phyloP scores from a whole-genome alignment of 2,888 invertebrate species.

The Drosophila tripunctata region DNA sequence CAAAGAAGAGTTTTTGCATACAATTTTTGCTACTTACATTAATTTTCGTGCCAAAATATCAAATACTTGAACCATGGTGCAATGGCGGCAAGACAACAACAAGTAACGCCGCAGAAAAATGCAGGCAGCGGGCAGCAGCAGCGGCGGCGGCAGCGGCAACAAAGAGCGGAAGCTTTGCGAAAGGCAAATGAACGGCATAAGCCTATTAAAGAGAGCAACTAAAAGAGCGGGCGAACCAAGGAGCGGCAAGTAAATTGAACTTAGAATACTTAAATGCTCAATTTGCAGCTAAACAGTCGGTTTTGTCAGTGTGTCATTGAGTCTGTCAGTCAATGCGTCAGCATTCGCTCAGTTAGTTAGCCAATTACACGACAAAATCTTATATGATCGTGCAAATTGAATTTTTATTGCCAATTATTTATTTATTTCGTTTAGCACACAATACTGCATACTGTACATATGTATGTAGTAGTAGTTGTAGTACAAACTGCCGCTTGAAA shows the following conservation, averaged over 20 bases:
- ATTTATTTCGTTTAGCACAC: constrained; percentile 71
- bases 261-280: constrained; percentile 41
- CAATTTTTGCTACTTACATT: too few species aligned
- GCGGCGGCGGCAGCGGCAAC: constrained; percentile 10
- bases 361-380: constrained; percentile 70
- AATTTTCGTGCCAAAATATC: too few species aligned
- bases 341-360: constrained; percentile 47
- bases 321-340: constrained; percentile 20
- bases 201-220: constrained; percentile 5
- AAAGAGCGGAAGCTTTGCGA: constrained; percentile 52
- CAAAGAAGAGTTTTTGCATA: too few species aligned
- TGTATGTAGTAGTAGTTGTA: too few species aligned
- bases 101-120: constrained; percentile 13
- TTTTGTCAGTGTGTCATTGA: constrained; percentile 23
- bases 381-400: constrained; percentile 79
- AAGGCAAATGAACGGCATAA: constrained; percentile 54
- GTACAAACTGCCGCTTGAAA: too few species aligned
- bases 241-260: constrained; percentile 10
- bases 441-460: constrained; percentile 36
- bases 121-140: too few species aligned
- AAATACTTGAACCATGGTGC: too few species aligned
- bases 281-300: constrained; percentile 35
- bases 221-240: not conserved
- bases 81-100: too few species aligned
- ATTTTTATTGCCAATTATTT: constrained; percentile 79